phyloP scores from a whole-genome alignment of 1,140 invertebrate genomes.

The Lepidurus couesii region DNA sequence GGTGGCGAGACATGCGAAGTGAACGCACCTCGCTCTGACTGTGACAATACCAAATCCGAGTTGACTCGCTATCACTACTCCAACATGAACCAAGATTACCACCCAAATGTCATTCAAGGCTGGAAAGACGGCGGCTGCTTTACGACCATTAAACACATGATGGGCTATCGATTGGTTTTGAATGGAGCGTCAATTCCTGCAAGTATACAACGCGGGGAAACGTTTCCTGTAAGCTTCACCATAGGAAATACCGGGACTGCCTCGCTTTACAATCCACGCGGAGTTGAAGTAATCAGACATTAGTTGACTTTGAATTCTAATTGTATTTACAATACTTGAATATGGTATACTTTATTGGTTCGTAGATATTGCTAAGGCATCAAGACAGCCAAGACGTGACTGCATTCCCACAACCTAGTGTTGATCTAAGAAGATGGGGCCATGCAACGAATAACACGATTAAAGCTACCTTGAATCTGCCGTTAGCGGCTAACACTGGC shows the following conservation, averaged over 20 bases:
- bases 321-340: neutral
- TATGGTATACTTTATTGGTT: neutral
- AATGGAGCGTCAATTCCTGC: neutral
- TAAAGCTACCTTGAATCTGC: neutral
- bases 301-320: neutral
- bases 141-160: constrained; percentile 17
- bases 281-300: neutral
- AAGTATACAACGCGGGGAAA: neutral
- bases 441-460: neutral
- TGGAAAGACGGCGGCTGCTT: constrained; percentile 25
- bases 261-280: constrained; percentile 23
- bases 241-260: constrained; percentile 27
- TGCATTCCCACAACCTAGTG: neutral
- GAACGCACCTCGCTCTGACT: neutral
- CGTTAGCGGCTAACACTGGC: neutral
- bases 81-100: constrained; percentile 28
- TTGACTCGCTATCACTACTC: constrained; percentile 16
- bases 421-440: neutral
- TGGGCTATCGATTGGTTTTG: constrained; percentile 30
- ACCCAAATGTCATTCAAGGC: constrained; percentile 21
- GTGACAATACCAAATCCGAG: constrained; percentile 12
- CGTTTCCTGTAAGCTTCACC: neutral
- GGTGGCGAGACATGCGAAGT: constrained; percentile 30
- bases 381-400: neutral
- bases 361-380: constrained; percentile 10